These are phyloP conservation scores for Fregetta grallaria DNA, from an alignment of 2,113 vertebrate genomes.

Conservation along the genomic window DNA sequence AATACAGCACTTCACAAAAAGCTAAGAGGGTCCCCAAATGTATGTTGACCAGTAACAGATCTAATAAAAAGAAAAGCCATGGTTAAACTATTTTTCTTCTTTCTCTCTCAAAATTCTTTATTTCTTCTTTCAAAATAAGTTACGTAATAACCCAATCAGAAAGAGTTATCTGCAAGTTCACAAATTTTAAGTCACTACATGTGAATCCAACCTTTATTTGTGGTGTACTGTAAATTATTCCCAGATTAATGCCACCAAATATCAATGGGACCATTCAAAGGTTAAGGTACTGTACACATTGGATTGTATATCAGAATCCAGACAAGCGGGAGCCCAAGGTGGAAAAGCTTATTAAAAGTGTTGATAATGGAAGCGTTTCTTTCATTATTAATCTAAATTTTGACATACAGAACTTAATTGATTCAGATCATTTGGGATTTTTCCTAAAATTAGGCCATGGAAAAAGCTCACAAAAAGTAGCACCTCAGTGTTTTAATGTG, in stretches of 20 bases:
- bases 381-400: conserved; percentile 2
- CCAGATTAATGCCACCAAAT: not conserved
- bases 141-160: not conserved
- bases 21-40: not conserved
- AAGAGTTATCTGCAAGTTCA: not conserved
- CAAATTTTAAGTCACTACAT: not conserved
- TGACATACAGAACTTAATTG: conserved; percentile 51
- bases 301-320: not conserved
- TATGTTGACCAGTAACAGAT: not conserved
- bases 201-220: not conserved
- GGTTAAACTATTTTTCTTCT: not conserved
- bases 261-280: not conserved
- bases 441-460: conserved; percentile 19
- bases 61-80: not conserved
- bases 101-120: not conserved
- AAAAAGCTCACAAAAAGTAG: not conserved
- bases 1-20: not conserved
- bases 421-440: conserved; percentile 32
- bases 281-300: fast-evolving
- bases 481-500: not conserved
- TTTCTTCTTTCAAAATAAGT: not conserved
- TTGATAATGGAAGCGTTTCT: not conserved
- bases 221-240: not conserved
- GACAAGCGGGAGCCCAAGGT: not conserved
- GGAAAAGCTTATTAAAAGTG: conserved; percentile 16